Conservation (phyloP, 1,140 invertebrate genomes). For the Drosophila kohkoa region DNA sequence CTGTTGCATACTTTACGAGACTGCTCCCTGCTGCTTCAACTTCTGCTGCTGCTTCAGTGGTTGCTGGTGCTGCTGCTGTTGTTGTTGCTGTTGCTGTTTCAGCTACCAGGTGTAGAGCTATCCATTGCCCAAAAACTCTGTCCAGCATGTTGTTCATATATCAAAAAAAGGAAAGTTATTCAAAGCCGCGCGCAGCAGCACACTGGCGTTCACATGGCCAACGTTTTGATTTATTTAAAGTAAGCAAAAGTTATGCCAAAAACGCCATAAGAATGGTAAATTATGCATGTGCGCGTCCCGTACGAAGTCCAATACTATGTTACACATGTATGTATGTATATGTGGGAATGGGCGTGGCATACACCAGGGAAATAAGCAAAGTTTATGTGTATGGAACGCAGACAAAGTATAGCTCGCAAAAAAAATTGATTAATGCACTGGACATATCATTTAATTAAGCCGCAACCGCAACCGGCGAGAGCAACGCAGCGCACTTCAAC, state of each 20-base stretch:
- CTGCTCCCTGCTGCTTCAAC: conserved; percentile 12
- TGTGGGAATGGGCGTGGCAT: conserved; percentile 4
- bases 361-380: conserved; percentile 69
- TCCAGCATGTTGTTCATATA: conserved; percentile 53
- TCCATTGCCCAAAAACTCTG: conserved; percentile 16
- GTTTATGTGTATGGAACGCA: conserved; percentile 44
- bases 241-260: conserved; percentile 74
- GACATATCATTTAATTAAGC: conserved; percentile 69
- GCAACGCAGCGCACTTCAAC: conserved; percentile 26
- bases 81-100: neutral
- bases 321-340: neutral
- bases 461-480: conserved; percentile 1
- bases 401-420: conserved; percentile 13
- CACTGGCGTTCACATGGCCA: conserved; percentile 43
- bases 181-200: conserved; percentile 47
- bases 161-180: conserved; percentile 67
- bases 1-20: conserved; percentile 71
- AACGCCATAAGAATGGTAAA: conserved; percentile 70
- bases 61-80: neutral
- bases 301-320: neutral
- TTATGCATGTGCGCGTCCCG: conserved; percentile 49
- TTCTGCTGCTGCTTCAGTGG: conserved; percentile 3
- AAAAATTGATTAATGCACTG: conserved; percentile 72
- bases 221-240: conserved; percentile 77
- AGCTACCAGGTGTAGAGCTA: conserved; percentile 9